A percentile compares a stretch with the other conserved stretches of the same genome.
Evolutionary conservation across 2,888 invertebrate species (phyloP).

Genomic region (Patella caerulea): DNA sequence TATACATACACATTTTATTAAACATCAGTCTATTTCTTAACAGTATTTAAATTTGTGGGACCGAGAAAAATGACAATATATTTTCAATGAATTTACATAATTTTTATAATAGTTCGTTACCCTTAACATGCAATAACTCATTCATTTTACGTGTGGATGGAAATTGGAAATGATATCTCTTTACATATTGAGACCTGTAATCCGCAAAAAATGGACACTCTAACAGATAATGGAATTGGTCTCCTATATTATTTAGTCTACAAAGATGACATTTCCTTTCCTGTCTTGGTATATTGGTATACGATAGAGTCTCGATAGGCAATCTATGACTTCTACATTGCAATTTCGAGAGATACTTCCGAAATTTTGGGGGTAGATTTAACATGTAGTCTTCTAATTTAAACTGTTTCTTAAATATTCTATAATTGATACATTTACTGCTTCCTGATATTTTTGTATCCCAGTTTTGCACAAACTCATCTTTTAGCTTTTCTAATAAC

Average conservation of each 20-base stretch:
- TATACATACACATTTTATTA: too few species aligned
- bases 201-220: not conserved
- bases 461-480: not conserved
- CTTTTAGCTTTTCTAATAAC: not conserved
- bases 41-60: too few species aligned
- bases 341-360: not conserved
- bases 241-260: not conserved
- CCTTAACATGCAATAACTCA: not conserved
- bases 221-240: not conserved
- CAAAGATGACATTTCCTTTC: not conserved
- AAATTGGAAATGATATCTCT: not conserved
- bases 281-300: not conserved
- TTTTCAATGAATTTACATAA: not conserved
- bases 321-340: not conserved
- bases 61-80: not conserved
- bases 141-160: too few species aligned
- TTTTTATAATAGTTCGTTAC: not conserved
- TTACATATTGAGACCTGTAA: not conserved
- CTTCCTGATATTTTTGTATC: not conserved
- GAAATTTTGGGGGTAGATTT: not conserved
- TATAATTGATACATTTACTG: not conserved
- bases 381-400: not conserved
- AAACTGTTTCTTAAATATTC: conserved; percentile 1
- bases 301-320: not conserved
- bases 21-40: too few species aligned